Evolutionary conservation across 1,140 invertebrate genomes (phyloP).

Genomic region (Catajapyx aquilonaris): DNA sequence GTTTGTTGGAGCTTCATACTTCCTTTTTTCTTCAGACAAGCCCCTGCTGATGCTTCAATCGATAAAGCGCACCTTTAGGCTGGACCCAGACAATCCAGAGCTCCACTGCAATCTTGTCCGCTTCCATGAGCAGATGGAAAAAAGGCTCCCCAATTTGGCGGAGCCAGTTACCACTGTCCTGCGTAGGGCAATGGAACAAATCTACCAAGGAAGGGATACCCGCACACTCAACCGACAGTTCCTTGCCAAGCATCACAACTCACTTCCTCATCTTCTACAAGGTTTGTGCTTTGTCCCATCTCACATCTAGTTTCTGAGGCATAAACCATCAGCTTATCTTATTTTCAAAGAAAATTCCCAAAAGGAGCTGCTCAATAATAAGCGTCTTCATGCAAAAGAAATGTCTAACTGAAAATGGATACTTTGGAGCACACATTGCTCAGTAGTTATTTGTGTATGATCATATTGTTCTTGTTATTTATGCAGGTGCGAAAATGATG

Average conservation of each 20-base stretch:
- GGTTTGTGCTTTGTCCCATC: conserved; percentile 19
- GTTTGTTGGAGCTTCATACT: too few relatives aligned
- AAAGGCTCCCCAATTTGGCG: conserved; percentile 18
- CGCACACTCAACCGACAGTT: conserved; percentile 46
- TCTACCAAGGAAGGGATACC: conserved; percentile 36
- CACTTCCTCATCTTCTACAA: conserved; percentile 45
- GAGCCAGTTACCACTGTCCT: conserved; percentile 36
- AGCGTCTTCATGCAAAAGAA: too few relatives aligned
- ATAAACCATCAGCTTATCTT: neutral
- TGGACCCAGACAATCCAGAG: conserved; percentile 50
- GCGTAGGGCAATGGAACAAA: conserved; percentile 39
- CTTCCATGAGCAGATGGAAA: conserved; percentile 33
- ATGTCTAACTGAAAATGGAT: too few relatives aligned
- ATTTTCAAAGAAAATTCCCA: conserved; percentile 11
- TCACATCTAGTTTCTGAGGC: conserved; percentile 4
- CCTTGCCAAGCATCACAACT: conserved; percentile 32
- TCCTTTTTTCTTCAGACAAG: conserved; percentile 29
- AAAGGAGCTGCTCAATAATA: too few relatives aligned
- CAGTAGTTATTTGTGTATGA: neutral
- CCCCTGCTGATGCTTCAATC: conserved; percentile 73
- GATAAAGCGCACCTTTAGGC: conserved; percentile 57
- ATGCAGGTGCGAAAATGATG: conserved; percentile 37
- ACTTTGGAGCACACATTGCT: too few relatives aligned
- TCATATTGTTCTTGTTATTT: conserved; percentile 10
- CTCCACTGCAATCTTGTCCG: conserved; percentile 65